Evolutionary conservation across 2,113 vertebrate genomes (phyloP).

Genomic region (Myxocyprinus asiaticus): DNA sequence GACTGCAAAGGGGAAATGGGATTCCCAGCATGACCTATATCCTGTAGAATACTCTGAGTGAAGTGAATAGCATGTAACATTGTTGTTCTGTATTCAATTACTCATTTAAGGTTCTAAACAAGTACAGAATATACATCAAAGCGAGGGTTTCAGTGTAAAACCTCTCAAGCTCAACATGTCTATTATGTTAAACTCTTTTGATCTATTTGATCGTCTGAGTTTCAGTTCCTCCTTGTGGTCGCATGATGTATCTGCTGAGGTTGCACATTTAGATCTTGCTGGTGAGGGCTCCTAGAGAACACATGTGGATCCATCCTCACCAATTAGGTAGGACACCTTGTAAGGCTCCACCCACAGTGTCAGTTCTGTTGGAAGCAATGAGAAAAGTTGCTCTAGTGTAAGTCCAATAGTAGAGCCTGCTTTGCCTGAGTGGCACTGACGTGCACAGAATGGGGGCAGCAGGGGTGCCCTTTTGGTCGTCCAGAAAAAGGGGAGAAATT

Average conservation of each 20-base stretch:
- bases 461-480: too few relatives aligned
- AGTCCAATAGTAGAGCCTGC: conserved; percentile 78
- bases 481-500: too few relatives aligned
- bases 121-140: neutral
- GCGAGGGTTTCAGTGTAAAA: neutral
- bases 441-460: too few relatives aligned
- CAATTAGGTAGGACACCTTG: conserved; percentile 83
- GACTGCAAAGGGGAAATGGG: neutral
- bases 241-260: conserved; percentile 21
- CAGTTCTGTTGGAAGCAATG: conserved; percentile 79
- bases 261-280: neutral
- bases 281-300: conserved; percentile 74
- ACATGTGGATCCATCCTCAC: conserved; percentile 85
- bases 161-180: too few relatives aligned
- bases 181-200: neutral
- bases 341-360: conserved; percentile 86
- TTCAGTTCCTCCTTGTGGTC: conserved; percentile 29
- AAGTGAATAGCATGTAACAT: neutral
- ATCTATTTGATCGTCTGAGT: conserved; percentile 11
- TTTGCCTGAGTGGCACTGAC: conserved; percentile 71
- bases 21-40: neutral
- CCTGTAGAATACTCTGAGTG: neutral
- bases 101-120: conserved; percentile 36
- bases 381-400: conserved; percentile 70
- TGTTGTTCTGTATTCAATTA: neutral